phyloP scores from a whole-genome alignment of 2,797 vertebrate genomes.

The Coregonus ussuriensis region DNA sequence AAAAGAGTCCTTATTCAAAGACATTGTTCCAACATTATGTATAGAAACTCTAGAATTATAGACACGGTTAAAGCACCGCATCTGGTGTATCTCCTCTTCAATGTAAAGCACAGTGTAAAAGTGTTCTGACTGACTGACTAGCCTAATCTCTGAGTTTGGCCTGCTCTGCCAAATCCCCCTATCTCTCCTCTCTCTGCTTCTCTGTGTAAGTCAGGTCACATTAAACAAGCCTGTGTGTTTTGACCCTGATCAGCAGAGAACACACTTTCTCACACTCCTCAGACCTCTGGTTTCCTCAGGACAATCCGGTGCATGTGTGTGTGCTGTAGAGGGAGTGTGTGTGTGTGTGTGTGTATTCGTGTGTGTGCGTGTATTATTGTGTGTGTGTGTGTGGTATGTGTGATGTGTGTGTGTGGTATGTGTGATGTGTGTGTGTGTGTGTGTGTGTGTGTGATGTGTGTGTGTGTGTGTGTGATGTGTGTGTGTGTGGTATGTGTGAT shows the following conservation, averaged over 20 bases:
- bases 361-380: too few species aligned
- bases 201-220: constrained; percentile 17
- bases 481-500: constrained; percentile 1
- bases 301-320: constrained; percentile 16
- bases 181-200: background rate
- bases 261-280: constrained; percentile 52
- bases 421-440: background rate
- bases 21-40: constrained; percentile 20
- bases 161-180: constrained; percentile 13
- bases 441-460: background rate
- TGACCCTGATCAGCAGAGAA: constrained; percentile 47
- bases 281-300: constrained; percentile 34
- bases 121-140: background rate
- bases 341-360: constrained; percentile 6
- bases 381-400: constrained; percentile 15
- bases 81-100: background rate
- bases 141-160: constrained; percentile 21
- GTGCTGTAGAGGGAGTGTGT: constrained; percentile 17
- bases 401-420: constrained; percentile 11
- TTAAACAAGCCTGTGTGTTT: constrained; percentile 51
- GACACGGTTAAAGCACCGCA: background rate
- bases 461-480: background rate
- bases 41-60: constrained; percentile 12
- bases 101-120: constrained; percentile 9
- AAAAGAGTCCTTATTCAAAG: constrained; percentile 21